phyloP scores from a whole-genome alignment of 2,888 invertebrate genomes.

The Epistrophe grossulariae region DNA sequence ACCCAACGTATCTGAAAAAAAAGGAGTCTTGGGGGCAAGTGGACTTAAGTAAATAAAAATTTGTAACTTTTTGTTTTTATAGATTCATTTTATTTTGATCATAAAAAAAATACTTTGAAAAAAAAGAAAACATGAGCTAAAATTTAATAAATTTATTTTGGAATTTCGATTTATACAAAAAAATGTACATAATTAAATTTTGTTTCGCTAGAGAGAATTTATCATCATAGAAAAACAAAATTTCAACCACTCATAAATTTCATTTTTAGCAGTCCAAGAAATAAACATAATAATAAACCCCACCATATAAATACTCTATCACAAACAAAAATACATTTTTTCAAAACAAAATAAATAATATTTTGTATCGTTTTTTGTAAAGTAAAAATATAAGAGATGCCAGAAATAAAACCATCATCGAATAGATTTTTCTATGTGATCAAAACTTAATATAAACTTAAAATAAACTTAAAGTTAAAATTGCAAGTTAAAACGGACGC shows the following conservation, averaged over 20 bases:
- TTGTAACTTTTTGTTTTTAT: background rate
- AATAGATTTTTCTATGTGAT: background rate
- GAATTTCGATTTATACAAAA: constrained; percentile 49
- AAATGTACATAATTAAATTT: constrained; percentile 34
- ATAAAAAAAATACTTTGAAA: constrained; percentile 13
- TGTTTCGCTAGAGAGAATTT: background rate
- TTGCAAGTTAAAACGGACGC: constrained; percentile 52
- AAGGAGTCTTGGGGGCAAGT: too few species aligned
- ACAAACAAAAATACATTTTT: constrained; percentile 11
- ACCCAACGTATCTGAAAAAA: too few species aligned
- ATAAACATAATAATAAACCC: constrained; percentile 4
- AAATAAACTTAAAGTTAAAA: constrained; percentile 25
- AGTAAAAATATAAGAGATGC: background rate
- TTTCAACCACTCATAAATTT: constrained; percentile 1
- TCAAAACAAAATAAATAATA: constrained; percentile 2
- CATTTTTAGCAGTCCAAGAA: background rate
- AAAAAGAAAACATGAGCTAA: constrained; percentile 20
- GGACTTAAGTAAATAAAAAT: background rate
- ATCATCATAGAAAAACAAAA: background rate
- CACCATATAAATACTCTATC: constrained; percentile 22
- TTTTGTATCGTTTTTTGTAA: background rate
- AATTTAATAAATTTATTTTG: constrained; percentile 37
- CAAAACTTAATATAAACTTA: constrained; percentile 28
- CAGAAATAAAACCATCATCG: background rate
- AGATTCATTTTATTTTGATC: constrained; percentile 4